Evolutionary conservation across 2,888 invertebrate species (phyloP).

Genomic region (Coremacera marginata): DNA sequence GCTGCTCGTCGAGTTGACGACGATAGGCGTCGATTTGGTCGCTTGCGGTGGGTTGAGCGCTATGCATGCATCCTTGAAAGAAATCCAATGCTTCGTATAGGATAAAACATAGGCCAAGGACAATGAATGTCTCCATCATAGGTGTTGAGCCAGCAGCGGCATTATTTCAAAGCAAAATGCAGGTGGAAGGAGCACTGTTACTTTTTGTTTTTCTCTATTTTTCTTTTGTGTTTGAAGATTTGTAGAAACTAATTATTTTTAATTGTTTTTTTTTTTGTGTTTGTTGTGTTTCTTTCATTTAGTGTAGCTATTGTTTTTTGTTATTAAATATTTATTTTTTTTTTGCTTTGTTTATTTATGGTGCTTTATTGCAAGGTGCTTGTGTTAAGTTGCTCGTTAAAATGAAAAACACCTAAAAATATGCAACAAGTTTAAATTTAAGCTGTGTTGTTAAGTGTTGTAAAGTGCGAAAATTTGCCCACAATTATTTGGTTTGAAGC

Average conservation of each 20-base stretch:
- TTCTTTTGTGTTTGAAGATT: not conserved
- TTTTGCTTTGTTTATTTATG: not conserved
- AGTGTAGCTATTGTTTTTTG: slow-evolving; percentile 8
- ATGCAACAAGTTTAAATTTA: slow-evolving; percentile 26
- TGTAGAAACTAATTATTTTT: not conserved
- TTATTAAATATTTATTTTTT: slow-evolving; percentile 19
- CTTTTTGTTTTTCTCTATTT: not conserved
- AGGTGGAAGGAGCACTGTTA: not conserved
- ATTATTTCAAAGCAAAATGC: slow-evolving; percentile 18
- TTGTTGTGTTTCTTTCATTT: slow-evolving; percentile 20
- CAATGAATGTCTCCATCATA: slow-evolving; percentile 77
- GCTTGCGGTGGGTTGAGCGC: slow-evolving; percentile 64
- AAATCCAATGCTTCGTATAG: slow-evolving; percentile 78
- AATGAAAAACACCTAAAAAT: slow-evolving; percentile 32
- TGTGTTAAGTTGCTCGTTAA: not conserved
- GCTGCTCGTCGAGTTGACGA: slow-evolving; percentile 67
- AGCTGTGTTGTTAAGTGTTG: slow-evolving; percentile 23
- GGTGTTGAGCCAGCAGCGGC: slow-evolving; percentile 49
- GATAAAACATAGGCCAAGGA: slow-evolving; percentile 77
- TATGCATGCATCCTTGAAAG: slow-evolving; percentile 72
- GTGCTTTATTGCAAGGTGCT: not conserved
- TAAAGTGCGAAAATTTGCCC: slow-evolving; percentile 52
- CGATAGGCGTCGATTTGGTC: slow-evolving; percentile 68
- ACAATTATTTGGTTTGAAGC: slow-evolving; percentile 25
- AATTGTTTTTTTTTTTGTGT: not conserved